Percentiles rank a stretch among this genome's conserved stretches.
These are phyloP conservation scores for Babylonia areolata DNA, from an alignment of 1,140 invertebrate genomes.

Conservation along the genomic window DNA sequence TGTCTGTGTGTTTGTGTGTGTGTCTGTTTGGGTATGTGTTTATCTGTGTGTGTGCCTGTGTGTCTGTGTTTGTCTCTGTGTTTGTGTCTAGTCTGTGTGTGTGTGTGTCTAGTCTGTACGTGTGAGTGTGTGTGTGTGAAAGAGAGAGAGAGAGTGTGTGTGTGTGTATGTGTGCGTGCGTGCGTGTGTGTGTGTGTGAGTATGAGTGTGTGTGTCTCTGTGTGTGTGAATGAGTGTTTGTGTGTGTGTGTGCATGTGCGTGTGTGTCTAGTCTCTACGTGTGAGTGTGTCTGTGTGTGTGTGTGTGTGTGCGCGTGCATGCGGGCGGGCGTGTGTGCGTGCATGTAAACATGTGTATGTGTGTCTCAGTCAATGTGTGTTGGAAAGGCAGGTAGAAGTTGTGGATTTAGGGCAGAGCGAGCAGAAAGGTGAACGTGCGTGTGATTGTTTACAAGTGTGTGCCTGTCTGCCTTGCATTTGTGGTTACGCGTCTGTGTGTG, in stretches of 20 bases:
- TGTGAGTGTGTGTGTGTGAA: background rate
- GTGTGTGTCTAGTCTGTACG: too few species aligned
- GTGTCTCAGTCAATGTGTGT: background rate
- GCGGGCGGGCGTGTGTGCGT: background rate
- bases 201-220: slow-evolving; percentile 8
- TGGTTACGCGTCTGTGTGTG: background rate
- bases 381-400: background rate
- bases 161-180: slow-evolving; percentile 16
- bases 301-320: slow-evolving; percentile 14
- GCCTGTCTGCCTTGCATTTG: background rate
- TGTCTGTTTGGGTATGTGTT: too few species aligned
- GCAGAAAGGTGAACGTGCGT: background rate
- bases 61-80: too few species aligned
- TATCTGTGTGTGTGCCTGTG: too few species aligned
- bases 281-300: slow-evolving; percentile 17
- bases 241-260: background rate
- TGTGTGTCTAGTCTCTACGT: too few species aligned
- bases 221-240: slow-evolving; percentile 14
- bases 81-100: too few species aligned
- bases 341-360: slow-evolving; percentile 2
- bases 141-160: background rate
- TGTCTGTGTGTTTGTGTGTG: too few species aligned
- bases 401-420: background rate
- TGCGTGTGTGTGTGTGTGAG: slow-evolving; percentile 19
- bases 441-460: background rate